These are phyloP conservation scores for Apodemus speciosus DNA, from an alignment of 2,113 vertebrate species.

Conservation along the genomic window DNA sequence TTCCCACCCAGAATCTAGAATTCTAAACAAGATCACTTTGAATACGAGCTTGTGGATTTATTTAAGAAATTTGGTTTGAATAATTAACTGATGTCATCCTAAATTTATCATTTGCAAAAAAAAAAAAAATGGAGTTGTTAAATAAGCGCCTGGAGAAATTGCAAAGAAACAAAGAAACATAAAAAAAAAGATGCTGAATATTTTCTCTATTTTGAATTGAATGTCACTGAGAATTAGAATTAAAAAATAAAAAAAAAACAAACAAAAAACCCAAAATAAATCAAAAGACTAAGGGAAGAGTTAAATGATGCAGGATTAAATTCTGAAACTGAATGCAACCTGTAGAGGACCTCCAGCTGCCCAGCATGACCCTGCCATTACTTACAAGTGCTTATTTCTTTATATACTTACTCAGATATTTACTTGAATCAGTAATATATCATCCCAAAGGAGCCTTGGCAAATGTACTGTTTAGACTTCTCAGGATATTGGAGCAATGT, in stretches of 20 bases:
- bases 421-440: neutral
- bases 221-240: neutral
- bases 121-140: neutral
- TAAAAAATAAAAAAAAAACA: neutral
- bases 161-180: constrained; percentile 25
- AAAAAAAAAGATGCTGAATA: neutral
- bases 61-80: neutral
- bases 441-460: constrained; percentile 10
- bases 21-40: constrained; percentile 20
- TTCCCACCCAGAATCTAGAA: constrained; percentile 61
- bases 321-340: neutral
- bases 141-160: constrained; percentile 2
- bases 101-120: constrained; percentile 12
- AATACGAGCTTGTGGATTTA: neutral
- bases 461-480: neutral
- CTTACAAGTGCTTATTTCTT: neutral
- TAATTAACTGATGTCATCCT: constrained; percentile 1
- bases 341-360: neutral
- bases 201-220: constrained; percentile 35
- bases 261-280: no score
- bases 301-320: neutral
- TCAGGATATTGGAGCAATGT: neutral
- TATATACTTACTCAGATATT: neutral
- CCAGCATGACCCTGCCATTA: neutral
- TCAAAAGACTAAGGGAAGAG: neutral